Evolutionary conservation across 1,140 invertebrate species (phyloP).

Genomic region (Hylaeus anthracinus): DNA sequence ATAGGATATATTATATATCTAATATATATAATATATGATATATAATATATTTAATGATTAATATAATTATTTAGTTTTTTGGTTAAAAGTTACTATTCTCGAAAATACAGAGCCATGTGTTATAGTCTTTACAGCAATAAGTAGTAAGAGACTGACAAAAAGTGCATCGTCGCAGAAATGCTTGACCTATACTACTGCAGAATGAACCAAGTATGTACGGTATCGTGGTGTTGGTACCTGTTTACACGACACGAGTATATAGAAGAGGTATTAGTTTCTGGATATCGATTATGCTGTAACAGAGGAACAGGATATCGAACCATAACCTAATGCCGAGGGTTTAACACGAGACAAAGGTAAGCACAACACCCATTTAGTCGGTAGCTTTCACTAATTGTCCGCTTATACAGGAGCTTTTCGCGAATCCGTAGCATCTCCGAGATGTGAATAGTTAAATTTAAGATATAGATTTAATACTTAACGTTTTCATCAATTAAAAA

Average conservation of each 20-base stretch:
- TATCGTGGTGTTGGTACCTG: background rate
- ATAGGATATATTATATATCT: too few relatives aligned
- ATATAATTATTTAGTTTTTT: too few relatives aligned
- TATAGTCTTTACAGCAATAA: too few relatives aligned
- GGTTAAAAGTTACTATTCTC: too few relatives aligned
- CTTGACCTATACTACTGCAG: background rate
- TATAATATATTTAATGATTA: too few relatives aligned
- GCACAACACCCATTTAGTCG: background rate
- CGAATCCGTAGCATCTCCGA: background rate
- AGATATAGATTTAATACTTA: background rate
- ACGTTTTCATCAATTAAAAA: background rate
- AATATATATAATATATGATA: too few relatives aligned
- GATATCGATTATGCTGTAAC: background rate
- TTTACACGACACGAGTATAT: background rate
- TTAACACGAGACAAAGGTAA: conserved; percentile 4
- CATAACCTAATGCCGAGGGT: background rate
- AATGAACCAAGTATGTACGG: background rate
- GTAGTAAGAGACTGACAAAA: too few relatives aligned
- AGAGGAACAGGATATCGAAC: background rate
- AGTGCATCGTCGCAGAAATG: background rate
- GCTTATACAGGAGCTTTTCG: background rate
- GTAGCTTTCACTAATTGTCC: background rate
- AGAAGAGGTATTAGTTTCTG: background rate
- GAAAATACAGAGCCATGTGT: too few relatives aligned
- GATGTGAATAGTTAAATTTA: background rate